Percentiles rank a stretch among this genome's conserved stretches.
Evolutionary conservation across 2,797 vertebrate genomes (phyloP).

Genomic region (Orestias chungarensis): DNA sequence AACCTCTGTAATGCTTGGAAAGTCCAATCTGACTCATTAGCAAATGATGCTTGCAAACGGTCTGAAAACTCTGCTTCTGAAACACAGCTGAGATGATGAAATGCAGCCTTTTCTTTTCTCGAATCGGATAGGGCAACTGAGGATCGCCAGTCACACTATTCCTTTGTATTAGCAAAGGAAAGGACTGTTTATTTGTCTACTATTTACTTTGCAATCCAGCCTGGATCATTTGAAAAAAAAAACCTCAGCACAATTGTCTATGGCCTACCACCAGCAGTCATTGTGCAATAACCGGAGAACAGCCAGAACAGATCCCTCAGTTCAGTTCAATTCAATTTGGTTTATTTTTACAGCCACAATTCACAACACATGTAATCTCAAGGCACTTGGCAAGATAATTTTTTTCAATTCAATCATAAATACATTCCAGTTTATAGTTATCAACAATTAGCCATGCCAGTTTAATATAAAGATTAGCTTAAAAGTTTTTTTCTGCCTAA

Average conservation of each 20-base stretch:
- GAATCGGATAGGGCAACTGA: neutral
- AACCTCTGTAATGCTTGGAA: constrained; percentile 71
- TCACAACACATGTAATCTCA: no score
- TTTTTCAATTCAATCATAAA: no score
- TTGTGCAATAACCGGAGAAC: neutral
- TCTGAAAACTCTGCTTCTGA: constrained; percentile 57
- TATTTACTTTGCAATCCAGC: neutral
- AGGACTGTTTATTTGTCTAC: neutral
- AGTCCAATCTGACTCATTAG: constrained; percentile 74
- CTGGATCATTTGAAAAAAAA: neutral
- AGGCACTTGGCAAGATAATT: no score
- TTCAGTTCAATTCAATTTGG: no score
- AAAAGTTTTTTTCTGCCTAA: no score
- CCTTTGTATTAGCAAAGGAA: neutral
- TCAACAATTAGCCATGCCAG: no score
- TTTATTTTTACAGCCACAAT: no score
- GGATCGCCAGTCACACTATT: neutral
- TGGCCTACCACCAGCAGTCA: neutral
- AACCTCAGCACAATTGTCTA: neutral
- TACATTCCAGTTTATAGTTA: no score
- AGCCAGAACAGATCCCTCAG: neutral
- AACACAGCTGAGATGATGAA: constrained; percentile 47
- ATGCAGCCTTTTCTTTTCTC: constrained; percentile 20
- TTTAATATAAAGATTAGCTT: no score
- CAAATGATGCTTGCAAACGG: constrained; percentile 61